Evolutionary conservation across 2,797 vertebrate genomes (phyloP).

Genomic region (Argyrosomus regius): DNA sequence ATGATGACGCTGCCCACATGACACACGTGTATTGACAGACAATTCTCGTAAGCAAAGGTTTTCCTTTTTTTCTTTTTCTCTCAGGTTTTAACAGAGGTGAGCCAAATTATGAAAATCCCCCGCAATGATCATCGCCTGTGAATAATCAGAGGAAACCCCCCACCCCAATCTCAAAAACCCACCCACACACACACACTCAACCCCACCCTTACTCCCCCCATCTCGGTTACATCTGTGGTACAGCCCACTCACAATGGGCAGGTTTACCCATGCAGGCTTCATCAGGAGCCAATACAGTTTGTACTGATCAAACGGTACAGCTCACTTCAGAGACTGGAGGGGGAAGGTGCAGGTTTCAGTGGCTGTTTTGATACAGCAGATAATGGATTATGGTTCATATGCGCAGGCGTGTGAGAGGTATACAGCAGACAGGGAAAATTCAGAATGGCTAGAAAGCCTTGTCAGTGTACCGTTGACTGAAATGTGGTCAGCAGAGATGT

Average conservation of each 20-base stretch:
- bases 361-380: constrained; percentile 68
- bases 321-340: constrained; percentile 56
- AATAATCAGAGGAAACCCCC: constrained; percentile 77
- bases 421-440: constrained; percentile 60
- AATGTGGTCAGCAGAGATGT: constrained; percentile 36
- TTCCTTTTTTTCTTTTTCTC: background rate
- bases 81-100: constrained; percentile 41
- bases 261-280: constrained; percentile 43
- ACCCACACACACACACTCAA: background rate
- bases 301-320: constrained; percentile 46
- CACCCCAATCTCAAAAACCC: constrained; percentile 3
- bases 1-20: constrained; percentile 32
- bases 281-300: constrained; percentile 26
- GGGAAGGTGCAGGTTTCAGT: constrained; percentile 63
- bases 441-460: constrained; percentile 56
- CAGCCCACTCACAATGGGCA: constrained; percentile 71
- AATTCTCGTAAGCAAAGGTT: constrained; percentile 56
- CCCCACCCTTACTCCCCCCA: constrained; percentile 25
- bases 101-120: constrained; percentile 31
- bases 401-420: constrained; percentile 58
- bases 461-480: constrained; percentile 34
- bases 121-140: constrained; percentile 55
- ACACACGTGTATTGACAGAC: constrained; percentile 10
- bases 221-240: constrained; percentile 55
- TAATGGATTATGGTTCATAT: constrained; percentile 63